These are phyloP conservation scores for Orthosia gothica DNA, from an alignment of 2,888 invertebrate species.

Conservation along the genomic window DNA sequence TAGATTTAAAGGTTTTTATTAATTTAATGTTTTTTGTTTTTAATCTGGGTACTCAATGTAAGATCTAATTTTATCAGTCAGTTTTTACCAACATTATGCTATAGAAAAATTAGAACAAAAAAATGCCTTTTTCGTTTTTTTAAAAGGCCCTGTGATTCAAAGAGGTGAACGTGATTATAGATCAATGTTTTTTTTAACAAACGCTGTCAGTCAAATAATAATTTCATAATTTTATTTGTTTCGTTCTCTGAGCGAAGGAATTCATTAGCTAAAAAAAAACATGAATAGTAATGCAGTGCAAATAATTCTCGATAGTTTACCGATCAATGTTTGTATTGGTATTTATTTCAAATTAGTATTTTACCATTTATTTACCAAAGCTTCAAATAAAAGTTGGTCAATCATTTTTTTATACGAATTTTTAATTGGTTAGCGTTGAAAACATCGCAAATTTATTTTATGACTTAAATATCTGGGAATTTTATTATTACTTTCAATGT, in stretches of 20 bases:
- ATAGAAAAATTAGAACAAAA: background rate
- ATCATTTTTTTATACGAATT: background rate
- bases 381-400: background rate
- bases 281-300: background rate
- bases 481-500: background rate
- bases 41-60: background rate
- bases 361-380: background rate
- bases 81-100: background rate
- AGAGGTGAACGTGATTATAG: background rate
- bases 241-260: too few species aligned
- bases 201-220: background rate
- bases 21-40: background rate
- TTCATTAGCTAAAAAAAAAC: too few species aligned
- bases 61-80: background rate
- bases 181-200: background rate
- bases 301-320: background rate
- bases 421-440: background rate
- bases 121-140: too few species aligned
- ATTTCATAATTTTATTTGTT: too few species aligned
- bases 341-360: background rate
- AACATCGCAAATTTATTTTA: background rate
- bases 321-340: background rate
- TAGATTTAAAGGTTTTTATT: conserved; percentile 37
- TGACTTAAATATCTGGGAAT: background rate
- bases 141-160: background rate